A percentile compares a stretch with the other conserved stretches of the same genome.
Conservation (phyloP, 2,113 vertebrate species). For the Polypterus bichir region DNA sequence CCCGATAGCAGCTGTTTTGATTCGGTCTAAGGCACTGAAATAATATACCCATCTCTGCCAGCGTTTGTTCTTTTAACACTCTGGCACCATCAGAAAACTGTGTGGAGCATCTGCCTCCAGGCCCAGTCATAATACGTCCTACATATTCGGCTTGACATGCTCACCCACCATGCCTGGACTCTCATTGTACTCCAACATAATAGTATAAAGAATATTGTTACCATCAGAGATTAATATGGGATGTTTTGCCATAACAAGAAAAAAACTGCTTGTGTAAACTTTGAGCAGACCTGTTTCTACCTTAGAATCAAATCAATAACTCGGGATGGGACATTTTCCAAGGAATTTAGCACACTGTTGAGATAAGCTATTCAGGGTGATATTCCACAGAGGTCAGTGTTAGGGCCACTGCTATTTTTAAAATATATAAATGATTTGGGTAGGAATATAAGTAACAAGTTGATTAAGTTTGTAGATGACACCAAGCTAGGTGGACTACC, state of each 20-base stretch:
- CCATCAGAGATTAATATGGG: slow-evolving; percentile 31
- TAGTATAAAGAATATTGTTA: slow-evolving; percentile 57
- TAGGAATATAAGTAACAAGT: no score
- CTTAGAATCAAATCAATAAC: no score
- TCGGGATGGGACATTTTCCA: no score
- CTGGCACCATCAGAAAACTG: slow-evolving; percentile 46
- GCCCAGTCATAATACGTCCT: slow-evolving; percentile 55
- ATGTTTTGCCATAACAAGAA: no score
- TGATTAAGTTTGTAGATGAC: no score
- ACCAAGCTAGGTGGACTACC: no score
- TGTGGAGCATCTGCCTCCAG: slow-evolving; percentile 52
- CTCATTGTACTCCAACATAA: slow-evolving; percentile 55
- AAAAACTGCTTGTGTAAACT: slow-evolving; percentile 20
- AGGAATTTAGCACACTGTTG: no score
- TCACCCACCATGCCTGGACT: slow-evolving; percentile 25
- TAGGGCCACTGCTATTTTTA: no score
- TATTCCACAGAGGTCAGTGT: no score
- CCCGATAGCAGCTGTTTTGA: slow-evolving; percentile 31
- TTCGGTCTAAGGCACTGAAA: slow-evolving; percentile 21
- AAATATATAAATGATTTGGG: no score
- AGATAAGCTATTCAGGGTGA: no score
- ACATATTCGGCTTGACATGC: slow-evolving; percentile 18
- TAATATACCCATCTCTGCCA: slow-evolving; percentile 22
- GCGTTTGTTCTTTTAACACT: slow-evolving; percentile 9
- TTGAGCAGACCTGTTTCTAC: background rate